Evolutionary conservation across 2,888 invertebrate genomes (phyloP).

Genomic region (Amphimallon solstitiale): DNA sequence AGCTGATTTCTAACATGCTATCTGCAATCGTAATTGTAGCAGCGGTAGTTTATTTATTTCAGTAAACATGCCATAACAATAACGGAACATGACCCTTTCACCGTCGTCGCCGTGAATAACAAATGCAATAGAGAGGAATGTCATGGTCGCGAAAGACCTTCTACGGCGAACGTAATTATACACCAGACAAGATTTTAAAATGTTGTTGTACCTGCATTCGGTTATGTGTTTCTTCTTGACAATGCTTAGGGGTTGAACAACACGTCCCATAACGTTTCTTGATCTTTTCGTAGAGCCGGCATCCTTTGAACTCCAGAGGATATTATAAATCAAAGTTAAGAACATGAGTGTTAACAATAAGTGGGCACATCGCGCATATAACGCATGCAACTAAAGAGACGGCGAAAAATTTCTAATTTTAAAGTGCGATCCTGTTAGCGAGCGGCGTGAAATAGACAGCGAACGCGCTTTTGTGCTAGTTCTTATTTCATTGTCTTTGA

Average conservation of each 20-base stretch:
- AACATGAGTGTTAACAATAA: slow-evolving; percentile 9
- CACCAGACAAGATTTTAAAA: neutral
- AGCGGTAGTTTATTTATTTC: too few species aligned
- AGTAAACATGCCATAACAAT: neutral
- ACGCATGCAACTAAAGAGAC: too few species aligned
- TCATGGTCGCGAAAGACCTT: neutral
- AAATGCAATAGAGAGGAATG: slow-evolving; percentile 11
- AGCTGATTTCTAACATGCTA: too few species aligned
- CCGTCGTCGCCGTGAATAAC: neutral
- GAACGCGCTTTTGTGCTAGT: too few species aligned
- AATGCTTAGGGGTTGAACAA: too few species aligned
- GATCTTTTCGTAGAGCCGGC: neutral
- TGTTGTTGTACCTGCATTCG: neutral
- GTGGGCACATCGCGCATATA: neutral
- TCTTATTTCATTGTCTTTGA: too few species aligned
- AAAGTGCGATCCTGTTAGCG: too few species aligned
- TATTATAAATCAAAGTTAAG: slow-evolving; percentile 16
- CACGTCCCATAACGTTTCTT: too few species aligned
- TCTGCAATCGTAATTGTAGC: too few species aligned
- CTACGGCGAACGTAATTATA: slow-evolving; percentile 17
- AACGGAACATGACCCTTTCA: slow-evolving; percentile 7
- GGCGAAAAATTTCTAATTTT: too few species aligned
- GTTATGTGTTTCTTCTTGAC: too few species aligned
- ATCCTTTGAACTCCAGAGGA: slow-evolving; percentile 1
- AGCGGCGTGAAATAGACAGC: too few species aligned